Percentiles rank a stretch among this genome's conserved stretches.
These are phyloP conservation scores for Dione vanillae DNA, from an alignment of 2,888 invertebrate species.

Conservation along the genomic window DNA sequence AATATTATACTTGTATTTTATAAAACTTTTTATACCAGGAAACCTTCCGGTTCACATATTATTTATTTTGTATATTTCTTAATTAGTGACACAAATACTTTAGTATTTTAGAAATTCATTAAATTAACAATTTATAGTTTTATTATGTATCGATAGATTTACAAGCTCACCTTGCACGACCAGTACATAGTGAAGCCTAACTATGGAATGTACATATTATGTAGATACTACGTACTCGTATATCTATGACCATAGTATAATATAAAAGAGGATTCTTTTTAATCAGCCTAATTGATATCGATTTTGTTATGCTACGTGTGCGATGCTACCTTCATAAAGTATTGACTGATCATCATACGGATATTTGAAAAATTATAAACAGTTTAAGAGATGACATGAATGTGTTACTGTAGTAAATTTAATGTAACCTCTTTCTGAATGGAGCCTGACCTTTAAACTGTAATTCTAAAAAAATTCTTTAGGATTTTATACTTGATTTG, in stretches of 20 bases:
- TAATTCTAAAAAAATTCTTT: too few species aligned
- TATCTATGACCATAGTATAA: slow-evolving; percentile 32
- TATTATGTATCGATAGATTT: slow-evolving; percentile 26
- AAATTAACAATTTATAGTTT: slow-evolving; percentile 39
- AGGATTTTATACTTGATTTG: too few species aligned
- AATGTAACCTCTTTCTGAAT: too few species aligned
- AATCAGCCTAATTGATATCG: slow-evolving; percentile 46
- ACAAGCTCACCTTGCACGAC: slow-evolving; percentile 21
- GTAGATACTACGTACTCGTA: slow-evolving; percentile 22
- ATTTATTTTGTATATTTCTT: too few species aligned
- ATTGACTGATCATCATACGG: slow-evolving; percentile 20
- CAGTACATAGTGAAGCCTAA: slow-evolving; percentile 28
- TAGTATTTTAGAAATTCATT: slow-evolving; percentile 2
- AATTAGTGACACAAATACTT: too few species aligned
- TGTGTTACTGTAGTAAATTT: too few species aligned
- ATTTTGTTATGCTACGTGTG: slow-evolving; percentile 38
- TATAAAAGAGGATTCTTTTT: slow-evolving; percentile 39
- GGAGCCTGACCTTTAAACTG: too few species aligned
- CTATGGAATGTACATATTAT: slow-evolving; percentile 8
- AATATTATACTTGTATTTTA: not conserved
- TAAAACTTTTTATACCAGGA: not conserved
- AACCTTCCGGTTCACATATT: not conserved
- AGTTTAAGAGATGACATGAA: too few species aligned
- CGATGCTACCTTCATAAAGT: slow-evolving; percentile 35
- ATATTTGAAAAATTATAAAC: not conserved